Conservation (phyloP, 2,113 vertebrate genomes). For the Maccullochella peelii region DNA sequence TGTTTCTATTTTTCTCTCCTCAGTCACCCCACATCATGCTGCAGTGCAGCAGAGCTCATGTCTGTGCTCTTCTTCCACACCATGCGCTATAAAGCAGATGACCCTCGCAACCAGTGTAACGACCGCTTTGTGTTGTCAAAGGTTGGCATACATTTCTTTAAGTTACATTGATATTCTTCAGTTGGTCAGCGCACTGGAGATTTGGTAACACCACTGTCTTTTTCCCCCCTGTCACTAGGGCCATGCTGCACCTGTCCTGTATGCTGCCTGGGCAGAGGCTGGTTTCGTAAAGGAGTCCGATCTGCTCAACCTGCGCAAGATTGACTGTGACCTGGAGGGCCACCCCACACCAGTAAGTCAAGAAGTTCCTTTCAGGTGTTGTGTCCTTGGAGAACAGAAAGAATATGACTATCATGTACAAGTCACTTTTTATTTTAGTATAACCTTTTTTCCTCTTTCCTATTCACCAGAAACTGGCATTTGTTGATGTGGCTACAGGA, state of each 20-base stretch:
- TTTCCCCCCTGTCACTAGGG: conserved; percentile 70
- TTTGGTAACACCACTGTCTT: accelerated
- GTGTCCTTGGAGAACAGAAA: neutral
- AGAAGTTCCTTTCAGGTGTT: neutral
- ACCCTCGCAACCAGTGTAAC: conserved; percentile 85
- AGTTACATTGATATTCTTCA: neutral
- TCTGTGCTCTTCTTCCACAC: conserved; percentile 89
- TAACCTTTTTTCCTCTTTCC: neutral
- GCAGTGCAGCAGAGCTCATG: conserved; percentile 89
- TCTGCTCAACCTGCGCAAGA: conserved; percentile 85
- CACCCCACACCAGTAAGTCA: conserved; percentile 88
- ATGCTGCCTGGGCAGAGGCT: conserved; percentile 86
- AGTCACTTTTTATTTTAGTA: neutral
- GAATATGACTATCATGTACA: neutral
- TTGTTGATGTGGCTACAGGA: conserved; percentile 89
- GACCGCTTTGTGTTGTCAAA: conserved; percentile 90
- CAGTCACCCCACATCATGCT: conserved; percentile 88
- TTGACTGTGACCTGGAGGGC: conserved; percentile 87
- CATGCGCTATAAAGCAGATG: conserved; percentile 84
- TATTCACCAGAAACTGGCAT: conserved; percentile 84
- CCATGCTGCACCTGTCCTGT: conserved; percentile 88
- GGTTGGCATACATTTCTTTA: conserved; percentile 62
- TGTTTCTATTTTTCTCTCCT: neutral
- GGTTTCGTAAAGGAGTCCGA: conserved; percentile 84
- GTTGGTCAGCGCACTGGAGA: neutral